phyloP scores from a whole-genome alignment of 2,888 invertebrate species.

The Subacronicta megacephala region DNA sequence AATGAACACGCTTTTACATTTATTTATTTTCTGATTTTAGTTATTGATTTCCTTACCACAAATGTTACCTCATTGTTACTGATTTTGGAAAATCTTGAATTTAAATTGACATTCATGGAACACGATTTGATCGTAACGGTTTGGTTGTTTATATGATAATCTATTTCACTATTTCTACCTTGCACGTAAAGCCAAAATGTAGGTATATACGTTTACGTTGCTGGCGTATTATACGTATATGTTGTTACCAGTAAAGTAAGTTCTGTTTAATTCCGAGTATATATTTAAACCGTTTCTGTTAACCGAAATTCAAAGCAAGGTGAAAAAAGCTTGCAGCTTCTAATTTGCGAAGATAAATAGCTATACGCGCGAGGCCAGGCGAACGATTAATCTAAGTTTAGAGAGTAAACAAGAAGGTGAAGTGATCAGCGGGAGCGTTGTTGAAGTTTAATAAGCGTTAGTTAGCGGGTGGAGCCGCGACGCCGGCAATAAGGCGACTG shows the following conservation, averaged over 20 bases:
- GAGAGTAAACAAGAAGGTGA: conserved; percentile 87
- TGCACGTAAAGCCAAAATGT: conserved; percentile 56
- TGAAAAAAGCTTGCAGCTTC: conserved; percentile 52
- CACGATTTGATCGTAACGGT: conserved; percentile 52
- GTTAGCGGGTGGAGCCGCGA: conserved; percentile 80
- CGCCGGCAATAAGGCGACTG: conserved; percentile 83
- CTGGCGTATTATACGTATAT: no score
- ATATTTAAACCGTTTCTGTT: conserved; percentile 37
- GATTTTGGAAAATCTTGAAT: conserved; percentile 33
- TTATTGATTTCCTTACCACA: conserved; percentile 4
- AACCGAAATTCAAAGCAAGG: conserved; percentile 39
- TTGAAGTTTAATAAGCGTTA: conserved; percentile 89
- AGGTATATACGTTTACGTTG: conserved; percentile 24
- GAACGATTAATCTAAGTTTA: conserved; percentile 88
- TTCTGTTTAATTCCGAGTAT: conserved; percentile 45
- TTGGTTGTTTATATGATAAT: conserved; percentile 66
- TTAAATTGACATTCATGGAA: conserved; percentile 47
- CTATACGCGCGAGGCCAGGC: conserved; percentile 70
- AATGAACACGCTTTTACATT: no score
- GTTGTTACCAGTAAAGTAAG: conserved; percentile 24
- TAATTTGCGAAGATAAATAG: conserved; percentile 76
- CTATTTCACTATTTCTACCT: conserved; percentile 59
- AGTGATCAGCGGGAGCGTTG: conserved; percentile 88
- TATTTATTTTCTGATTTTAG: no score
- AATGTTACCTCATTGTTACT: conserved; percentile 8